Evolutionary conservation across 2,888 invertebrate species (phyloP).

Genomic region (Troides aeacus): DNA sequence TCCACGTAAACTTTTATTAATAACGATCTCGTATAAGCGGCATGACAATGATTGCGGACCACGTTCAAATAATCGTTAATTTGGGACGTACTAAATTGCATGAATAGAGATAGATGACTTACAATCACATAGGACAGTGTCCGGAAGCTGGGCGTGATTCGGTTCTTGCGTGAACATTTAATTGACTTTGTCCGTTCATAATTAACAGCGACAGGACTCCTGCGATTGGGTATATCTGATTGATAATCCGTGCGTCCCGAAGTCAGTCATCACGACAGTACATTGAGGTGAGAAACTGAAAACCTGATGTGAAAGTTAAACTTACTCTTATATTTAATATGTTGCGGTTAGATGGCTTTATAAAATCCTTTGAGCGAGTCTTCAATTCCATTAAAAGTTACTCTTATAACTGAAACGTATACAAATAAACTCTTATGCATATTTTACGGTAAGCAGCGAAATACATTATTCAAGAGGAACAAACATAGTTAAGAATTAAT

Average conservation of each 20-base stretch:
- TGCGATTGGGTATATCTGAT: neutral
- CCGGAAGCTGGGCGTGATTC: slow-evolving; percentile 8
- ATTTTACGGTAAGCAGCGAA: too few relatives aligned
- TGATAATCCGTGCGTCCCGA: neutral
- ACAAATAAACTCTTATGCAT: too few relatives aligned
- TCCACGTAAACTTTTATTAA: neutral
- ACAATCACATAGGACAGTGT: slow-evolving; percentile 20
- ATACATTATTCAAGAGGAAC: neutral
- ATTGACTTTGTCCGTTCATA: slow-evolving; percentile 15
- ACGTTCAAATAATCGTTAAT: slow-evolving; percentile 22
- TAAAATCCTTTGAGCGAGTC: neutral
- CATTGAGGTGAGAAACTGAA: neutral
- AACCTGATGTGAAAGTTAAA: neutral
- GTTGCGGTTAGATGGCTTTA: neutral
- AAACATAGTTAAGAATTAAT: neutral
- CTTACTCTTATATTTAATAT: neutral
- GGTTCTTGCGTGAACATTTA: slow-evolving; percentile 25
- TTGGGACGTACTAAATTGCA: slow-evolving; percentile 18
- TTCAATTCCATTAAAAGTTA: too few relatives aligned
- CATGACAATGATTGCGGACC: slow-evolving; percentile 1
- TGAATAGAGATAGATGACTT: slow-evolving; percentile 19
- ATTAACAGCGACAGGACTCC: slow-evolving; percentile 2
- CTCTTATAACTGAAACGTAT: too few relatives aligned
- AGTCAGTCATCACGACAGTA: neutral
- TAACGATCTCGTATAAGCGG: neutral